phyloP scores from a whole-genome alignment of 2,888 invertebrate species.

The Oxycera nigricornis region DNA sequence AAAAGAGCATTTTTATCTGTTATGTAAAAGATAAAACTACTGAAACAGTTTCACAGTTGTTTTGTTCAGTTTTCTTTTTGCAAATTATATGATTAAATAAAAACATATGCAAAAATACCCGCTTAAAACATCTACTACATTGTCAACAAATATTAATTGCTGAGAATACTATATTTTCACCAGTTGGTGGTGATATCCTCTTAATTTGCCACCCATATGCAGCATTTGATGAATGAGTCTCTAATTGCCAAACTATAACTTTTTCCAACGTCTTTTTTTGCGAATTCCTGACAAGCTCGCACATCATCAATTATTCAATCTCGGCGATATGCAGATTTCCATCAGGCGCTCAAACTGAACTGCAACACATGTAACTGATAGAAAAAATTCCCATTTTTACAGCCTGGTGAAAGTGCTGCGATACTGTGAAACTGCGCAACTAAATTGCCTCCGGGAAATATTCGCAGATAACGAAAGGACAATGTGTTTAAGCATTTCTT shows the following conservation, averaged over 20 bases:
- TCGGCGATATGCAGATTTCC: background rate
- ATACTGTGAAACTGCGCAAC: background rate
- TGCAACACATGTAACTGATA: constrained; percentile 44
- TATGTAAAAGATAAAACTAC: too few relatives aligned
- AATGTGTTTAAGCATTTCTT: constrained; percentile 5
- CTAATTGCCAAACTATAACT: constrained; percentile 37
- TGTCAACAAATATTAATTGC: too few relatives aligned
- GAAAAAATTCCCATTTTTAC: constrained; percentile 26
- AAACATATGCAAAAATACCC: too few relatives aligned
- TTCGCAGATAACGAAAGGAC: background rate
- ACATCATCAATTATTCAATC: constrained; percentile 31
- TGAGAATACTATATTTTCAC: too few relatives aligned
- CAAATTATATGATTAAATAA: too few relatives aligned
- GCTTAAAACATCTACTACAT: too few relatives aligned
- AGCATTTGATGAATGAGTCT: constrained; percentile 24
- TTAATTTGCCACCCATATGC: too few relatives aligned
- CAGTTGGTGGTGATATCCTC: too few relatives aligned
- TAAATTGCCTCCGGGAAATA: background rate
- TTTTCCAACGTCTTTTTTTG: background rate
- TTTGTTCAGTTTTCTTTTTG: too few relatives aligned
- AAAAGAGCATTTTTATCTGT: too few relatives aligned
- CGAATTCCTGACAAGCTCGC: constrained; percentile 1
- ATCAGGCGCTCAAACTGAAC: background rate
- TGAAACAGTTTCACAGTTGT: too few relatives aligned
- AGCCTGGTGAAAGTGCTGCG: background rate